These are phyloP conservation scores for Muraenolepis orangiensis DNA, from an alignment of 2,797 vertebrate genomes.

Conservation along the genomic window DNA sequence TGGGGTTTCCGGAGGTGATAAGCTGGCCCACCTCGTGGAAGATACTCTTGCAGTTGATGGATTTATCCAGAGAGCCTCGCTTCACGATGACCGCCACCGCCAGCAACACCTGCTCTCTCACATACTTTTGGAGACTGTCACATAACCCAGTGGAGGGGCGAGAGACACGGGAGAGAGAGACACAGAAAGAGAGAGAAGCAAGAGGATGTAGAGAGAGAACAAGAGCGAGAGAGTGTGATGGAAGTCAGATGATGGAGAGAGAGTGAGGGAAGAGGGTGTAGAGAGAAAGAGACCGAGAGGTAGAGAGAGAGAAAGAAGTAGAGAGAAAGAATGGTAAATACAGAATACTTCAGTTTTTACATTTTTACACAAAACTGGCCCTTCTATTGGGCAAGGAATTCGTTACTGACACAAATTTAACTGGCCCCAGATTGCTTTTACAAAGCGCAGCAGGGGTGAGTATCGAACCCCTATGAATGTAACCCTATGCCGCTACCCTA, in stretches of 20 bases:
- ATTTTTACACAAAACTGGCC: too few relatives aligned
- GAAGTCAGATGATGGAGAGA: neutral
- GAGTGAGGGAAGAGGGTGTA: neutral
- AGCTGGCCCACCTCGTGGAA: conserved; percentile 97
- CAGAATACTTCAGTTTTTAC: too few relatives aligned
- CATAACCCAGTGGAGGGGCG: neutral
- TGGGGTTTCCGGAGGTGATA: conserved; percentile 95
- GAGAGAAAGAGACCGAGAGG: conserved; percentile 34
- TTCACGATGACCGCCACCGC: conserved; percentile 98
- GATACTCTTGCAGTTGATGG: conserved; percentile 96
- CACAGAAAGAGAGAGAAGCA: neutral
- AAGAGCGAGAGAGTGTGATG: conserved; percentile 38
- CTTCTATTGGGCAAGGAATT: too few relatives aligned
- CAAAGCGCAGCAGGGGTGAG: too few relatives aligned
- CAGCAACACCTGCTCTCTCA: conserved; percentile 96
- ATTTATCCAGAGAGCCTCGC: conserved; percentile 94
- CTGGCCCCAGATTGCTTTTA: too few relatives aligned
- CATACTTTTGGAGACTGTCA: conserved; percentile 94
- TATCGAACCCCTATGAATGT: too few relatives aligned
- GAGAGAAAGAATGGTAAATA: neutral
- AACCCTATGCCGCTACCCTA: too few relatives aligned
- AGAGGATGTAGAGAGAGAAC: conserved; percentile 34
- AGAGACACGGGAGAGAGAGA: neutral
- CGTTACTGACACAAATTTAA: too few relatives aligned
- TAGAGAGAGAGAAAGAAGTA: neutral